A percentile compares a stretch with the other conserved stretches of the same genome.
Evolutionary conservation across 2,888 invertebrate genomes (phyloP).

Genomic region (Lasioglossum morio): DNA sequence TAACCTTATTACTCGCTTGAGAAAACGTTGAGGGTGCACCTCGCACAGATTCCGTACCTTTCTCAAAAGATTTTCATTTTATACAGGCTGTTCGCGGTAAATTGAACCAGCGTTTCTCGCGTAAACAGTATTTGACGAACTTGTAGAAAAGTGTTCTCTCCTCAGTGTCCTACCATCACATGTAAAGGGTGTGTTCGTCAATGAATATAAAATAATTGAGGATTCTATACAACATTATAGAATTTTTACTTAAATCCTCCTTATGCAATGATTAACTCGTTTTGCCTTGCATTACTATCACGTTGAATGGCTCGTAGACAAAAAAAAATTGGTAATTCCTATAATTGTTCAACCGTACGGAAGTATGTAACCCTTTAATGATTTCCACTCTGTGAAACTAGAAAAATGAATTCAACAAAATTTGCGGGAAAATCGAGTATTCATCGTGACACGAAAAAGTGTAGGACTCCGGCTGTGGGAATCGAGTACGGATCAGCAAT

Average conservation of each 20-base stretch:
- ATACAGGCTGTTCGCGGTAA: too few relatives aligned
- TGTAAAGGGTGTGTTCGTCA: too few relatives aligned
- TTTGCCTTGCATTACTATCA: neutral
- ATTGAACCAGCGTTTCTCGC: too few relatives aligned
- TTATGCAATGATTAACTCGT: neutral
- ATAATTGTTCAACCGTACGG: neutral
- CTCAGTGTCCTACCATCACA: too few relatives aligned
- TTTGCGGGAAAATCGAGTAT: neutral
- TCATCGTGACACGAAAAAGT: neutral
- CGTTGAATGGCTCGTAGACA: neutral
- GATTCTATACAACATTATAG: too few relatives aligned
- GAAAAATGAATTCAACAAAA: neutral
- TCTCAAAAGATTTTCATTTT: too few relatives aligned
- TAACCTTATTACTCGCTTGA: neutral
- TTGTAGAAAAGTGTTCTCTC: too few relatives aligned
- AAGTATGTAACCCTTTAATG: neutral
- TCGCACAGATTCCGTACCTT: neutral
- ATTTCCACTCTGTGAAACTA: neutral
- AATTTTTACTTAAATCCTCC: too few relatives aligned
- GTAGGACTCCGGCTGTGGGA: neutral
- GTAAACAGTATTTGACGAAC: too few relatives aligned
- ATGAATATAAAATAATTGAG: too few relatives aligned
- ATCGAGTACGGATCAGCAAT: slow-evolving; percentile 41
- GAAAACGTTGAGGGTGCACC: neutral
- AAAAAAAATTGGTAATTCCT: neutral